phyloP scores from a whole-genome alignment of 2,113 vertebrate species.

The Psettodes erumei region DNA sequence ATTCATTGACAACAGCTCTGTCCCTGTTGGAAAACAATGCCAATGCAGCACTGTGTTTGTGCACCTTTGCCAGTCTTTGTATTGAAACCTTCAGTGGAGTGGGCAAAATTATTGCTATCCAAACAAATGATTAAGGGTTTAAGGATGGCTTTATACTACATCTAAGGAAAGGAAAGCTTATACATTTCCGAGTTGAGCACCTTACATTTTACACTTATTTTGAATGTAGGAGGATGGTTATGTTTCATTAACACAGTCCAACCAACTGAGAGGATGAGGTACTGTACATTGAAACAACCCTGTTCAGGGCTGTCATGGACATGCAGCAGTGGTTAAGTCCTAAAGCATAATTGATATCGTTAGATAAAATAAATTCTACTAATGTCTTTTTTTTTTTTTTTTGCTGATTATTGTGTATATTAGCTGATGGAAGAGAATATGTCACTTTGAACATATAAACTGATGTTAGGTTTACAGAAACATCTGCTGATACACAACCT shows the following conservation, averaged over 20 bases:
- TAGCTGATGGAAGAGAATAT: no score
- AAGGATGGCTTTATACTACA: neutral
- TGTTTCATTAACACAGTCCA: neutral
- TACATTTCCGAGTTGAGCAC: neutral
- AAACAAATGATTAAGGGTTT: neutral
- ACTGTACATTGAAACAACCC: constrained; percentile 1
- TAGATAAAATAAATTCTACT: neutral
- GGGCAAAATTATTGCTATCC: neutral
- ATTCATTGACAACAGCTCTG: neutral
- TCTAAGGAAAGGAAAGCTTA: neutral
- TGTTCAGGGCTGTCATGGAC: constrained; percentile 6
- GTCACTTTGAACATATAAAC: no score
- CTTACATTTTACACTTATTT: neutral
- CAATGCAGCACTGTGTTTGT: neutral
- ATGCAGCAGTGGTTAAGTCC: neutral
- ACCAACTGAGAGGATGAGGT: neutral
- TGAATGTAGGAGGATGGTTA: neutral
- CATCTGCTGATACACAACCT: no score
- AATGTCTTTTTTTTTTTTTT: neutral
- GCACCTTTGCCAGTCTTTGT: neutral
- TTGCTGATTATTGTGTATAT: no score
- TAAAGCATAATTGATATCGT: neutral
- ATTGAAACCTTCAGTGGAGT: neutral
- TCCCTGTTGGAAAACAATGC: neutral
- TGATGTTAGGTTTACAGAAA: no score